phyloP scores from a whole-genome alignment of 2,113 vertebrate genomes.

The Reinhardtius hippoglossoides region DNA sequence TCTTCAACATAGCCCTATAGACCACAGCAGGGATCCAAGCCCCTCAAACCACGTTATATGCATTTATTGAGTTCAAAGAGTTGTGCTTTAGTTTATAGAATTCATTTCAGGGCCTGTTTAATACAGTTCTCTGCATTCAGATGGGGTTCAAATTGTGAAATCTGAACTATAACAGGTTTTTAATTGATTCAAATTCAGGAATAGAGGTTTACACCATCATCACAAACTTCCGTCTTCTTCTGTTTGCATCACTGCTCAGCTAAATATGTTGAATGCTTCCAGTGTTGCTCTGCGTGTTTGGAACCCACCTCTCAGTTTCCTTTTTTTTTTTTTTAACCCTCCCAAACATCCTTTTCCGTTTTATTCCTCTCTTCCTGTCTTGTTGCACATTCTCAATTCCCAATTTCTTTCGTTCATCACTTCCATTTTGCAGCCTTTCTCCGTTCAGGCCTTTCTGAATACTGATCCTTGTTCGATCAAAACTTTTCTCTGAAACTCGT shows the following conservation, averaged over 20 bases:
- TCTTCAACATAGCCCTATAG: constrained; percentile 27
- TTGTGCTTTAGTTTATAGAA: constrained; percentile 18
- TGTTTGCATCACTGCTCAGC: constrained; percentile 1
- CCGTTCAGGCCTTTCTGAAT: not conserved
- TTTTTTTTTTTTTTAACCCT: constrained; percentile 9
- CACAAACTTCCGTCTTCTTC: not conserved
- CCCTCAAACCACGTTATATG: constrained; percentile 8
- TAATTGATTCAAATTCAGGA: constrained; percentile 31
- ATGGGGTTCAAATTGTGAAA: constrained; percentile 24
- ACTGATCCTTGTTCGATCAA: not conserved
- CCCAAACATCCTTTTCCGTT: not conserved
- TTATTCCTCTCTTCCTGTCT: not conserved
- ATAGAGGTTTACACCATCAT: not conserved
- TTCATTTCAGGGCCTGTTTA: not conserved
- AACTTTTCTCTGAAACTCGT: constrained; percentile 21
- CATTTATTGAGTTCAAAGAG: constrained; percentile 24
- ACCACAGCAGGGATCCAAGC: not conserved
- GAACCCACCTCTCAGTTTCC: not conserved
- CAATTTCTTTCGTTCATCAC: not conserved
- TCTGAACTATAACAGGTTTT: not conserved
- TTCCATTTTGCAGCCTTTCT: not conserved
- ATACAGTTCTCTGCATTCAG: constrained; percentile 2
- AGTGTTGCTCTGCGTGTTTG: not conserved
- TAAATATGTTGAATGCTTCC: constrained; percentile 13
- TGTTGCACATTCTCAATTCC: not conserved